A percentile compares a stretch with the other conserved stretches of the same genome.
Conservation (phyloP, 2,797 vertebrate genomes). For the Bradypus variegatus region DNA sequence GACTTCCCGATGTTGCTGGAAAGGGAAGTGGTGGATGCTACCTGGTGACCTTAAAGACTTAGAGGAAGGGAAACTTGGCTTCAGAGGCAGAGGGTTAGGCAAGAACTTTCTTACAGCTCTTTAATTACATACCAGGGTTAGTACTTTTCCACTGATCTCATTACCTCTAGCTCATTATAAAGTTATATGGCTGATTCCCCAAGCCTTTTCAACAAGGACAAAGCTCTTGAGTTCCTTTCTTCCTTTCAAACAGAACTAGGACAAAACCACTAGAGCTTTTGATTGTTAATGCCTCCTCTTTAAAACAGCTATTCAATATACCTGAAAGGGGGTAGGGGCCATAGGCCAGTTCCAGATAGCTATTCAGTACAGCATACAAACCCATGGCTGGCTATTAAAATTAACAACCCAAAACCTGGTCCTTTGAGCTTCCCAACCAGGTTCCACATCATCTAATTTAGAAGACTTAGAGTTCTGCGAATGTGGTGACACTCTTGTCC, state of each 20-base stretch:
- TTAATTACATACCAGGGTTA: neutral
- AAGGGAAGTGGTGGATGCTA: neutral
- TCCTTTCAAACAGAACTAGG: slow-evolving; percentile 40
- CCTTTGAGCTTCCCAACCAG: neutral
- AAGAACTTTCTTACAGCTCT: neutral
- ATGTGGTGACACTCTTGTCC: neutral
- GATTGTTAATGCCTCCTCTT: neutral
- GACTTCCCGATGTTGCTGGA: neutral
- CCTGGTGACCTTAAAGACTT: neutral
- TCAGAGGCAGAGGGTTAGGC: neutral
- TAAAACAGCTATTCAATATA: neutral
- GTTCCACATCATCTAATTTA: neutral
- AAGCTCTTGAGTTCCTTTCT: neutral
- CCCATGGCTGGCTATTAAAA: neutral
- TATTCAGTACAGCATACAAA: neutral
- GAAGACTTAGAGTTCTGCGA: neutral
- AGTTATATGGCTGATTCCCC: neutral
- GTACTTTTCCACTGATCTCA: neutral
- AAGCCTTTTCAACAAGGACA: neutral
- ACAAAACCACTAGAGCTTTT: neutral
- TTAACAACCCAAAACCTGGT: neutral
- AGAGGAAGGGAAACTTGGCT: neutral
- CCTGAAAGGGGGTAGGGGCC: neutral
- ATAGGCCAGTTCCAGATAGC: neutral
- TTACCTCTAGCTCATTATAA: neutral